These are phyloP conservation scores for Elgonia sp. DNA, from an alignment of 2,888 invertebrate species.

Conservation along the genomic window DNA sequence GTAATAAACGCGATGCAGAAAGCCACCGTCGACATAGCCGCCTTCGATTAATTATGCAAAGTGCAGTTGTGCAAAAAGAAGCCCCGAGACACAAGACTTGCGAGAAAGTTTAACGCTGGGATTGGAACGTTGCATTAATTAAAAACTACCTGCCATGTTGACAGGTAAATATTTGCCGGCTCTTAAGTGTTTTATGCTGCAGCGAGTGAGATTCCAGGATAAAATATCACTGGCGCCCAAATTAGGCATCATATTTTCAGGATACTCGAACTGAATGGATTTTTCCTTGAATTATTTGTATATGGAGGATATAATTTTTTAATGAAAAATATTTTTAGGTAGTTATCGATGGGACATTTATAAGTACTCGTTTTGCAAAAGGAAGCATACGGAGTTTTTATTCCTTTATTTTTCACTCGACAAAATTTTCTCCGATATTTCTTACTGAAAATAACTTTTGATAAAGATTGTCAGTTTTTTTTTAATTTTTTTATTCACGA, in stretches of 20 bases:
- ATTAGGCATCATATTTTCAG: too few relatives aligned
- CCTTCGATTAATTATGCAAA: slow-evolving; percentile 70
- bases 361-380: too few relatives aligned
- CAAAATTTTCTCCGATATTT: neutral
- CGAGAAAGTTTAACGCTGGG: slow-evolving; percentile 67
- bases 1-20: slow-evolving; percentile 52
- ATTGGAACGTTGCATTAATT: slow-evolving; percentile 79
- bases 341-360: neutral
- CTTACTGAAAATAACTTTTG: slow-evolving; percentile 23
- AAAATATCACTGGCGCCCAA: too few relatives aligned
- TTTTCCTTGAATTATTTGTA: too few relatives aligned
- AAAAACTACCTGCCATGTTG: slow-evolving; percentile 78
- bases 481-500: too few relatives aligned
- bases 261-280: too few relatives aligned
- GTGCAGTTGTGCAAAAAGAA: slow-evolving; percentile 58
- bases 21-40: slow-evolving; percentile 45
- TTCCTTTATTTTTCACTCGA: too few relatives aligned
- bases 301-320: too few relatives aligned
- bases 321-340: too few relatives aligned
- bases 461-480: slow-evolving; percentile 29
- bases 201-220: too few relatives aligned
- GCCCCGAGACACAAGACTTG: slow-evolving; percentile 36
- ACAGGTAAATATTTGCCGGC: slow-evolving; percentile 85
- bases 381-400: too few relatives aligned
- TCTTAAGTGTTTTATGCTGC: slow-evolving; percentile 1